Evolutionary conservation across 2,888 invertebrate genomes (phyloP).

Genomic region (Notodonta dromedarius): DNA sequence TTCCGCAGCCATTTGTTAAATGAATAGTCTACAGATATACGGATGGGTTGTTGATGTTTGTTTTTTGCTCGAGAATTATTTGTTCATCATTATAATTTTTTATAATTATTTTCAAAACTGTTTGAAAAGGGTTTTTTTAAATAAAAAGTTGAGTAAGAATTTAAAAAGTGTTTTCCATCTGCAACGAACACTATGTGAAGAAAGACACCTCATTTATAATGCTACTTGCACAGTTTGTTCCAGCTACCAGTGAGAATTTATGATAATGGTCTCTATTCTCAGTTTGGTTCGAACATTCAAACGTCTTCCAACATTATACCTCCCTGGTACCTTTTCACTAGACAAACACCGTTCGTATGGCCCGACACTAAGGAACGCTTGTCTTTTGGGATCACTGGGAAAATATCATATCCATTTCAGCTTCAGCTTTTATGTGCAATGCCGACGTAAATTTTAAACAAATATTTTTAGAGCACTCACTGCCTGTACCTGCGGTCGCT

Average conservation of each 20-base stretch:
- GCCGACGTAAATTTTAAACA: slow-evolving; percentile 14
- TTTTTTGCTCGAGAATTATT: neutral
- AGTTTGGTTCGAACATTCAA: slow-evolving; percentile 2
- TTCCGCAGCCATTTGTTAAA: slow-evolving; percentile 4
- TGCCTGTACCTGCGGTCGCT: slow-evolving; percentile 11
- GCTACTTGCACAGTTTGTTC: slow-evolving; percentile 23
- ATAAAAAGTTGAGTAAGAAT: no score
- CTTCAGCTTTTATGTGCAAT: neutral
- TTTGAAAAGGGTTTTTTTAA: no score
- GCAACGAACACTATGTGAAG: slow-evolving; percentile 12
- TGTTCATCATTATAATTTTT: no score
- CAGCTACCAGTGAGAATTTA: slow-evolving; percentile 17
- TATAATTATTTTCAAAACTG: no score
- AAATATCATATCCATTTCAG: slow-evolving; percentile 6
- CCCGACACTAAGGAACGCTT: neutral
- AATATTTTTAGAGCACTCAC: slow-evolving; percentile 17
- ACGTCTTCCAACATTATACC: slow-evolving; percentile 4
- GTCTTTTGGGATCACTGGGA: slow-evolving; percentile 1
- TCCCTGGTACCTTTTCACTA: neutral
- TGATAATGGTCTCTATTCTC: slow-evolving; percentile 8
- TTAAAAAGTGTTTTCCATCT: neutral
- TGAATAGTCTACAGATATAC: neutral
- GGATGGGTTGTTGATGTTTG: neutral
- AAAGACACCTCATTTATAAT: slow-evolving; percentile 13
- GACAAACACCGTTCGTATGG: neutral